These are phyloP conservation scores for Champsocephalus esox DNA, from an alignment of 2,797 vertebrate species.

Conservation along the genomic window DNA sequence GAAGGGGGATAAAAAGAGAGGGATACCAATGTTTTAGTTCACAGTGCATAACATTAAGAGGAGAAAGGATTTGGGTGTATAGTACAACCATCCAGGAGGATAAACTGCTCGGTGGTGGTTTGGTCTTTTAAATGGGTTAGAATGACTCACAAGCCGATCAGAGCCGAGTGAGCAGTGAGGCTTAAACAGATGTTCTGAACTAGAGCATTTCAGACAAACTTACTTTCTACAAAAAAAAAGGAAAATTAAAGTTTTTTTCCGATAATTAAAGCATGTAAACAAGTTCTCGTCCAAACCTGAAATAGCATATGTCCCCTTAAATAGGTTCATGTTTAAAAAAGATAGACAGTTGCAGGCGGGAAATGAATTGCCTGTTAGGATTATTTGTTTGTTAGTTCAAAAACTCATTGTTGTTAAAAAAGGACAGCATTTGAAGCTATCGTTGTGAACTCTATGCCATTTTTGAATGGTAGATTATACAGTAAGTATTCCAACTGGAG, in stretches of 20 bases:
- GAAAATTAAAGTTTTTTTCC: too few relatives aligned
- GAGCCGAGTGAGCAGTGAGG: too few relatives aligned
- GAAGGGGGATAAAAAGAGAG: not conserved
- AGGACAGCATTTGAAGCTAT: not conserved
- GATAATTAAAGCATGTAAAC: too few relatives aligned
- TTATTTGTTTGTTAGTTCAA: not conserved
- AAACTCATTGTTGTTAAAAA: not conserved
- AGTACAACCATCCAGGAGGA: not conserved
- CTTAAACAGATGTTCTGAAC: too few relatives aligned
- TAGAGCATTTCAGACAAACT: too few relatives aligned
- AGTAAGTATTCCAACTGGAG: not conserved
- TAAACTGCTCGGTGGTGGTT: not conserved
- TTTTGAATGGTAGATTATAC: not conserved
- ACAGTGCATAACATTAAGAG: not conserved
- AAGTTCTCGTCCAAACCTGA: too few relatives aligned
- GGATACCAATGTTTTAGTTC: not conserved
- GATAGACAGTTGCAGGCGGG: not conserved
- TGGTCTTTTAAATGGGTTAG: too few relatives aligned
- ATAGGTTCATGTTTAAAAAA: not conserved
- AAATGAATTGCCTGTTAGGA: not conserved
- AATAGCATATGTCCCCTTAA: too few relatives aligned
- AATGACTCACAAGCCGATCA: too few relatives aligned
- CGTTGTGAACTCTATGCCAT: not conserved
- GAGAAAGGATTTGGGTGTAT: not conserved
- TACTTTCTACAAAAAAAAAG: too few relatives aligned